Evolutionary conservation across 1,140 invertebrate genomes (phyloP).

Genomic region (Drosophila erecta): DNA sequence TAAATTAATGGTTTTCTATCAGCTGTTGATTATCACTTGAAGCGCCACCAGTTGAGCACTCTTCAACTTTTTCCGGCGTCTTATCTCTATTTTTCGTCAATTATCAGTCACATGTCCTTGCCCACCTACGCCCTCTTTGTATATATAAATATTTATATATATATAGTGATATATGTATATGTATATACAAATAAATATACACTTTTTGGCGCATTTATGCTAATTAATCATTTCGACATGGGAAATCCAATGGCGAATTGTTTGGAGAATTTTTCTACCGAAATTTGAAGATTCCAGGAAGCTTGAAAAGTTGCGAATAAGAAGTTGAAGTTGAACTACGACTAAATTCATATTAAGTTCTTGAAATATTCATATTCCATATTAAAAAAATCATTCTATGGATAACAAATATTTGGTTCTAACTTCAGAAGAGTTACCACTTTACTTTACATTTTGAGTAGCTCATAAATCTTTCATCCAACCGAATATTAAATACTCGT

Average conservation of each 20-base stretch:
- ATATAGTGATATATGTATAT: too few relatives aligned
- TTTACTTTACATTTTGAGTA: not conserved
- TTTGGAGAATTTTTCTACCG: not conserved
- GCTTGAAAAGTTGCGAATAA: not conserved
- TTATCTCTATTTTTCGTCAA: conserved; percentile 13
- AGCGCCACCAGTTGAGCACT: too few relatives aligned
- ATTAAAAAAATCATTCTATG: too few relatives aligned
- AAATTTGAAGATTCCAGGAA: conserved; percentile 9
- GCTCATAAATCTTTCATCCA: not conserved
- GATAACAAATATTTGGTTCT: too few relatives aligned
- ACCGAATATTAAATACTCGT: not conserved
- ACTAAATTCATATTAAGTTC: too few relatives aligned
- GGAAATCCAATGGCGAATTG: conserved; percentile 8
- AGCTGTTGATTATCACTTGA: conserved; percentile 16
- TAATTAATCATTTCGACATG: conserved; percentile 37
- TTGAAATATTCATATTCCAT: too few relatives aligned
- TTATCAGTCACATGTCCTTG: conserved; percentile 21
- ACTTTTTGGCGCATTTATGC: conserved; percentile 7
- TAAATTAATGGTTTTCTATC: conserved; percentile 8
- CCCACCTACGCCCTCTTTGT: not conserved
- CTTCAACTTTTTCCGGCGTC: not conserved
- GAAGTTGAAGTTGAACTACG: too few relatives aligned
- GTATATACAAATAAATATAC: too few relatives aligned
- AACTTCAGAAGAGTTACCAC: too few relatives aligned
- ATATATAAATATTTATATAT: not conserved